A percentile compares a stretch with the other conserved stretches of the same genome.
Conservation (phyloP, 1,140 invertebrate species). For the Drosophila seguyi region DNA sequence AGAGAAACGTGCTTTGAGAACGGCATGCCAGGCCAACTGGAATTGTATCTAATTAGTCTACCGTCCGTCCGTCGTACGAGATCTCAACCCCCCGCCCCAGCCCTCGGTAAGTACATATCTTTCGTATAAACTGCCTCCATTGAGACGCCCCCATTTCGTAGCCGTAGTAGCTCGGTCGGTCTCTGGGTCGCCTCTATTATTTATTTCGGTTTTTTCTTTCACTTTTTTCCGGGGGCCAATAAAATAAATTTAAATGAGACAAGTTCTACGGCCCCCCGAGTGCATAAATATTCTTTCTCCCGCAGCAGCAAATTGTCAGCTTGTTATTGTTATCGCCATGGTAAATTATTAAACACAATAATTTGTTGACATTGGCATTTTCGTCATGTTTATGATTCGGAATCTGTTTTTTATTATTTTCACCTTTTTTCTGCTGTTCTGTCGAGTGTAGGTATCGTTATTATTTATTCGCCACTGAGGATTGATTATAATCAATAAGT, state of each 20-base stretch:
- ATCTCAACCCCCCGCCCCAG: slow-evolving; percentile 10
- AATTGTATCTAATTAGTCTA: slow-evolving; percentile 84
- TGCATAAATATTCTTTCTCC: slow-evolving; percentile 65
- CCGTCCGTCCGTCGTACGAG: slow-evolving; percentile 49
- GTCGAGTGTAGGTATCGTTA: slow-evolving; percentile 5
- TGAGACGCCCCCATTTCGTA: slow-evolving; percentile 60
- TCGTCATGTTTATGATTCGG: slow-evolving; percentile 39
- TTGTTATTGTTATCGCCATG: slow-evolving; percentile 53
- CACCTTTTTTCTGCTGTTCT: no score
- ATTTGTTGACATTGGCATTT: slow-evolving; percentile 56
- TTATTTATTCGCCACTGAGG: slow-evolving; percentile 26
- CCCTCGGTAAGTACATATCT: slow-evolving; percentile 19
- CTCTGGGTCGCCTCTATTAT: slow-evolving; percentile 30
- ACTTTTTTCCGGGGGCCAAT: slow-evolving; percentile 34
- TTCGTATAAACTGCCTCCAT: slow-evolving; percentile 22
- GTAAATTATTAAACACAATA: slow-evolving; percentile 56
- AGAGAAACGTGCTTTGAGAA: slow-evolving; percentile 75
- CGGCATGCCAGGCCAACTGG: slow-evolving; percentile 75
- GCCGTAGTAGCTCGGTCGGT: slow-evolving; percentile 1
- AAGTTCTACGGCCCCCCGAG: slow-evolving; percentile 42
- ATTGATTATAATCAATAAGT: slow-evolving; percentile 44
- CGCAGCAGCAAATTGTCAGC: slow-evolving; percentile 42
- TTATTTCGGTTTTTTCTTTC: slow-evolving; percentile 46
- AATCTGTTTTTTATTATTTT: slow-evolving; percentile 9
- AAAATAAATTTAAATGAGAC: slow-evolving; percentile 74